A percentile compares a stretch with the other conserved stretches of the same genome.
Conservation (phyloP, 2,888 invertebrate species). For the Aleiodes alternator region DNA sequence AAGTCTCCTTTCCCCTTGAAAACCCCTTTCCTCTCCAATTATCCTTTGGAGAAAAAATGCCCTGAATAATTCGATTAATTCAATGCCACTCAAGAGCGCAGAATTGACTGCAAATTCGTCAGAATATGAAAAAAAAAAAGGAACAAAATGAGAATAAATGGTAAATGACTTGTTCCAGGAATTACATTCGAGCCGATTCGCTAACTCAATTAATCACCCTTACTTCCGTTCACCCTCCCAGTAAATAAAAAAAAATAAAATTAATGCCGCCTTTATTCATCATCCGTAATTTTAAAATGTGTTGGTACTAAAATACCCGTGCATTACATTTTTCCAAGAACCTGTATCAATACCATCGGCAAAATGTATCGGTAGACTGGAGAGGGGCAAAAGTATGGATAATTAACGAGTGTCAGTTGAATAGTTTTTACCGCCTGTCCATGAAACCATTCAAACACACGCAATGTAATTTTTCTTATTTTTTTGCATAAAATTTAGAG, state of each 20-base stretch:
- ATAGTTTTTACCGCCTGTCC: conserved; percentile 3
- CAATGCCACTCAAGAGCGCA: too few species aligned
- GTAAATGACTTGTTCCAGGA: conserved; percentile 17
- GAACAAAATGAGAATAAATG: not conserved
- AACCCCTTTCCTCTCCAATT: too few species aligned
- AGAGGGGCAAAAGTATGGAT: not conserved
- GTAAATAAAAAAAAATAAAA: not conserved
- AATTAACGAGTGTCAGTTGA: conserved; percentile 28
- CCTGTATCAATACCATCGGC: conserved; percentile 15
- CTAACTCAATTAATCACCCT: conserved; percentile 33
- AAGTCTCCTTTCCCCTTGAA: too few species aligned
- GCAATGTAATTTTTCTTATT: too few species aligned
- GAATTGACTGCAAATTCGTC: too few species aligned
- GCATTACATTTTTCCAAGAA: conserved; percentile 20
- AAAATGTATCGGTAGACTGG: not conserved
- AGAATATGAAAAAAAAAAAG: not conserved
- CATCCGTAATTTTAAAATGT: conserved; percentile 15
- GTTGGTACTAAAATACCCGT: not conserved
- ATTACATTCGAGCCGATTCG: conserved; percentile 19
- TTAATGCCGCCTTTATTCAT: conserved; percentile 19
- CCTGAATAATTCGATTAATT: too few species aligned
- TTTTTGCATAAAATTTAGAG: too few species aligned
- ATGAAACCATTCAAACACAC: too few species aligned
- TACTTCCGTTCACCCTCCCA: conserved; percentile 28
- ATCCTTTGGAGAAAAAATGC: too few species aligned